Evolutionary conservation across 2,113 vertebrate species (phyloP), one percentile per base, ranked within the genome.

Genomic region (Megaceryle torquata): DNA sequence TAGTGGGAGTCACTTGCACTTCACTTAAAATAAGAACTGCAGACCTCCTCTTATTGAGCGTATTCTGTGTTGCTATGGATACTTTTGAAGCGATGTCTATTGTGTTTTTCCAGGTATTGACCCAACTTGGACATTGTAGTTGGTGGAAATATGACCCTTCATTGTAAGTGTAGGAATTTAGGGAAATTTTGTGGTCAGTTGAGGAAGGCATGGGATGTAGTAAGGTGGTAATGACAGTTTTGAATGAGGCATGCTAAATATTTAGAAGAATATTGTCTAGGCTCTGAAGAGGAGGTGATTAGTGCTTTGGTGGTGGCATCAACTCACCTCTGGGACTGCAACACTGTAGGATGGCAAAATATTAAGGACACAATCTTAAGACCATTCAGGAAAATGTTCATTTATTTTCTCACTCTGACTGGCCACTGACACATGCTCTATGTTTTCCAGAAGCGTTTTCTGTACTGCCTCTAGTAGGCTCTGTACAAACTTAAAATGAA

Each of bases 351-450:
- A 64, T 2, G 8, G 11, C 6, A 65, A 28, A 70, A 70, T 79
- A 21, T 4, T 16, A 33, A 78, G 22, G 17, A 51, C 25, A 85
- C 19, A 82, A 64, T 68, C 9, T 16, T 19, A 65, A 77, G 44
- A n/a, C 54, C 24, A 4, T 14, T 4, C 6, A 10, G 48, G 20
- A 46, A 16, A 41, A n/a, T 25, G 31, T 75, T 88, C 13, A 6
- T 7, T 24, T 86, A 51, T 91, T 63, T 89, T 39, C 20, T 70
- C 21, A 2, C 2, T 81, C 8, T 28, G 33, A 46, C 11, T 71
- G 31, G 11, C 11, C 22, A 25, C 7, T 31, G n/a, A 33, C 13
- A 8, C 1, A 0, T 0, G 2, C 10, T 43, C 57, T 87, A 33
- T 57, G 39, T 87, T 92, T 79, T 69, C 26, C 21, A 26, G 35